Base-by-base conservation (phyloP, 2,797 vertebrate genomes). In the Adrianichthys oophorus region DNA sequence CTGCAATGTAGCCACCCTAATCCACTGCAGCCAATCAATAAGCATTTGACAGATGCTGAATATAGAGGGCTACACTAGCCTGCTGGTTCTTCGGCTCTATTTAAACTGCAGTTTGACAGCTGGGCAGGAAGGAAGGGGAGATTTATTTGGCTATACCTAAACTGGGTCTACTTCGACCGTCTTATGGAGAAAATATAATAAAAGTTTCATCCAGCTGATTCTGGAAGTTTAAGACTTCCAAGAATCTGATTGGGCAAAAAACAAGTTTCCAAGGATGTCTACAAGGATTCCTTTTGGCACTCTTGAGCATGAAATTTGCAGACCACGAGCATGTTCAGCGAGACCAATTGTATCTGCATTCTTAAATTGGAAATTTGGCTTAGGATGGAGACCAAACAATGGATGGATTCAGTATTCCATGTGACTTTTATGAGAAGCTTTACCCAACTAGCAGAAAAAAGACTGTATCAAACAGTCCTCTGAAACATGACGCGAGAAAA, bases 1-100 rank as follows among this genome's bases (percentile, higher is more conserved):
- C 64, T 71, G 78, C 78, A 55, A 78, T 62, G 48, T 51, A 62
- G 72, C 68, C 65, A 3, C 74, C 72, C 77, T 84, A 84, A 87
- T 87, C 85, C 84, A 65, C 80, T 60, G 51, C 78, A 81, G 74
- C 79, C 78, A 81, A 84, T 90, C 88, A 84, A 87, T 87, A 86
- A 80, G 71, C 72, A 72, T 82, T 86, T 90, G 87, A 87, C 88
- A 86, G 76, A 72, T 82, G 72, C 70, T 80, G 85, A 82, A 84
- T 83, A 74, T 59, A 81, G 83, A 76, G 76, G 68, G 67, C 70
- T 72, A 62, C 76, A 53, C 50, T 29, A 48, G 61, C 62, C 65
- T 29, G 65, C 78, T 67, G 82, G 54, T 70, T 79, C 80, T 64
- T 69, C 68, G 64, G 75, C 76, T 76, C 69, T 67, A 55, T 80